Evolutionary conservation across 1,140 invertebrate species (phyloP), one percentile per base, ranked within the genome.

Genomic region (Epicauta chinensis): DNA sequence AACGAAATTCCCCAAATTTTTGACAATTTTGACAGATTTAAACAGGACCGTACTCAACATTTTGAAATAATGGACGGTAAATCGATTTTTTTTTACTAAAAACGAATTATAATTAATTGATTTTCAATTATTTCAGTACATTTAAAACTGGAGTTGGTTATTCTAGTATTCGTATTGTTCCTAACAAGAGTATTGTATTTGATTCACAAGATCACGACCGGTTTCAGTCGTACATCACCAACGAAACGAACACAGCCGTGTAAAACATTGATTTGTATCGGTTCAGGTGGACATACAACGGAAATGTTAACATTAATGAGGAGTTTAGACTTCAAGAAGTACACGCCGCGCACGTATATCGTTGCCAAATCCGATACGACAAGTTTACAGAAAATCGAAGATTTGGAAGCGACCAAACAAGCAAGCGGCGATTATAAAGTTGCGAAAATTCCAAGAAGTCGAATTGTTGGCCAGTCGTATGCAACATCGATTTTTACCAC

Each of bases 381-480:
- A 32, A 96, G 92, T 65, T 63, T 71, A 42, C 60, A 68, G 16
- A 89, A 87, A 77, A 73, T 85, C 2, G 71, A 75, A 57, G 60
- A 76, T 14, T 63, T 79, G 34, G 79, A 86, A 65, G 47, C 58
- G 34, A 39, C 40, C 39, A 73, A 71, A 56, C 55, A 29, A 40
- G 14, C 56, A 58, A 16, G 53, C 61, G 14, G 58, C 10, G 66
- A 75, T 63, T 85, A 79, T 68, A 61, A 65, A 45, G 70, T 89
- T 16, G 56, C 74, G 4, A 73, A 73, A 56, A 89, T 96, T 56
- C 86, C 86, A 16, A 79, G 94, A 61, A 91, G 91, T 67, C 75
- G 95, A 59, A 79, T 87, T 73, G 93, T 98, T 12, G 80, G 81
- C 31, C 95, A 98, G 64, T 87, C 86, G 1, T 97, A 86, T 70